These are phyloP conservation scores for Thamnophis sirtalis DNA, from an alignment of 2,113 vertebrate species.

Conservation along the genomic window DNA sequence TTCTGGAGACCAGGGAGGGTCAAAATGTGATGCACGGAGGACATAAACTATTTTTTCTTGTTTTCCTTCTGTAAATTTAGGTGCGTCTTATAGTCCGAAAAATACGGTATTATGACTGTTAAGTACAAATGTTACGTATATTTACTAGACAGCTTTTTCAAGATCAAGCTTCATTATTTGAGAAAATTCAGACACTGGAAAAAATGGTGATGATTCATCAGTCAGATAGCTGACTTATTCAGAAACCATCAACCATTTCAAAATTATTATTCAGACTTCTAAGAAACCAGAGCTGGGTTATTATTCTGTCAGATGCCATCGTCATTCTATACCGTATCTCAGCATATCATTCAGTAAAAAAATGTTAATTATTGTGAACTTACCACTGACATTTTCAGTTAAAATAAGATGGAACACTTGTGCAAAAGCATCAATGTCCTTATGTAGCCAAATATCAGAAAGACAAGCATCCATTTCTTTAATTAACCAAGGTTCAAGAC, in stretches of 20 bases:
- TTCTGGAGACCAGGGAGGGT: no score
- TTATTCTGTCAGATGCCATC: background rate
- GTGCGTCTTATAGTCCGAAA: no score
- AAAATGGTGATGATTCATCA: background rate
- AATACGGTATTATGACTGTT: background rate
- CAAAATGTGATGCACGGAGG: no score
- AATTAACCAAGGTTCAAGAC: constrained; percentile 82
- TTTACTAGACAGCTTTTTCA: background rate
- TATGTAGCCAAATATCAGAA: constrained; percentile 82
- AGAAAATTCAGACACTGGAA: background rate
- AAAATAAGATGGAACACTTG: constrained; percentile 92
- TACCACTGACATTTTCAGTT: constrained; percentile 88
- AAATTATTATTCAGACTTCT: background rate
- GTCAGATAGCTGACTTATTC: background rate
- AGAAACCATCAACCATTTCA: background rate
- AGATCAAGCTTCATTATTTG: background rate
- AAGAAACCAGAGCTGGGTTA: background rate
- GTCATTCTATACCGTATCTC: background rate
- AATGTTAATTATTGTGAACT: constrained; percentile 36
- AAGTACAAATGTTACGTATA: background rate
- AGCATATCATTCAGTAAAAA: fast-evolving
- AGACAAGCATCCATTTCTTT: constrained; percentile 94
- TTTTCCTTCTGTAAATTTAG: no score
- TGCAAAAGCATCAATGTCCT: constrained; percentile 81
- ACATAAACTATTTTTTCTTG: no score